Percentiles rank a stretch among this genome's conserved stretches.
Evolutionary conservation across 2,888 invertebrate species (phyloP).

Genomic region (Agonopterix heracliana): DNA sequence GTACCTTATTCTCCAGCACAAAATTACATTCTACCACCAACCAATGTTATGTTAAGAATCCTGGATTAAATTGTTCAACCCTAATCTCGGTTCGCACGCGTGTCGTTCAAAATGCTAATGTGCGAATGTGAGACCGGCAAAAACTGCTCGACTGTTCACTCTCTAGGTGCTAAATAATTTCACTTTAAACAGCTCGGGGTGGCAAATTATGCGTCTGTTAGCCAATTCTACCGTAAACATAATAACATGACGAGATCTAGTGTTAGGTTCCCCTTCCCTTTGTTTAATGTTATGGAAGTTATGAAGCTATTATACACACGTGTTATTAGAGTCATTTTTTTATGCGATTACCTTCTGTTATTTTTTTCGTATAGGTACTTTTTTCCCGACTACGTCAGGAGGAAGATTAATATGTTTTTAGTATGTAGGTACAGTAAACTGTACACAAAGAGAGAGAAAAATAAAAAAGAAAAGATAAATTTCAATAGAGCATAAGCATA

Average conservation of each 20-base stretch:
- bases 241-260: conserved; percentile 8
- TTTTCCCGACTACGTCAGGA: no score
- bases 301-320: neutral
- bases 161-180: conserved; percentile 48
- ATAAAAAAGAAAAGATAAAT: no score
- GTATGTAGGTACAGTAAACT: no score
- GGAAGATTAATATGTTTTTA: no score
- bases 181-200: conserved; percentile 27
- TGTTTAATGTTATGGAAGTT: conserved; percentile 6
- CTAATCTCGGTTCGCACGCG: conserved; percentile 8
- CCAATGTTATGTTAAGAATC: no score
- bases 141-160: conserved; percentile 43
- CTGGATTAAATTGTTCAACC: conserved; percentile 2
- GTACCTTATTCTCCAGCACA: no score
- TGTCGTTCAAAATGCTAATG: conserved; percentile 48
- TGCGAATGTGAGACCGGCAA: conserved; percentile 45
- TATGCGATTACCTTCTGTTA: no score
- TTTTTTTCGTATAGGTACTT: no score
- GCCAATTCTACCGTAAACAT: conserved; percentile 1
- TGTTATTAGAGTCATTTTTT: neutral
- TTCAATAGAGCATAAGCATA: no score
- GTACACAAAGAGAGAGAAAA: no score
- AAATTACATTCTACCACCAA: no score
- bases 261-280: conserved; percentile 2
- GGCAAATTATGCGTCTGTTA: conserved; percentile 1